Evolutionary conservation across 2,888 invertebrate genomes (phyloP).

Genomic region (Bimastos eiseni): DNA sequence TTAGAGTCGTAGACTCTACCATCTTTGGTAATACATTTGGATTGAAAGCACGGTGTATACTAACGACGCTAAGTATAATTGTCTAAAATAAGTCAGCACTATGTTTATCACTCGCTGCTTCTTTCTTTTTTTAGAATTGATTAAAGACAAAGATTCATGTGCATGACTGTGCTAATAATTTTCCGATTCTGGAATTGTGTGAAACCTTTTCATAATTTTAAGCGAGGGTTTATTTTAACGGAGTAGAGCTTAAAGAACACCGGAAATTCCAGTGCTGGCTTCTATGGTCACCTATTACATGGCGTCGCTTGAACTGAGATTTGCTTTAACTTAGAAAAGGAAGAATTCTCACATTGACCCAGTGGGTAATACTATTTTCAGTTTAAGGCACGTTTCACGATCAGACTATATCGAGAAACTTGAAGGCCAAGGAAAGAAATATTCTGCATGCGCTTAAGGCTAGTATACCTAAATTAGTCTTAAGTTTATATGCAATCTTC

Average conservation of each 20-base stretch:
- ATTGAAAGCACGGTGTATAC: no score
- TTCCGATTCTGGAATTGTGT: not conserved
- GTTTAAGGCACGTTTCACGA: not conserved
- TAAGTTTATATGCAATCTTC: not conserved
- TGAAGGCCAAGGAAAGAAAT: not conserved
- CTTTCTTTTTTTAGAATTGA: no score
- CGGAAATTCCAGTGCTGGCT: slow-evolving; percentile 1
- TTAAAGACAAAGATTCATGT: no score
- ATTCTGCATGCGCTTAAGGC: not conserved
- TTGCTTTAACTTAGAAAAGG: not conserved
- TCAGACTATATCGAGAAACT: not conserved
- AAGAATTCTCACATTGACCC: not conserved
- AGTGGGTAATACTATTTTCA: not conserved
- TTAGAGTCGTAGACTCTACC: no score
- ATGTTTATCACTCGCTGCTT: no score
- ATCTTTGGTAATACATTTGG: no score
- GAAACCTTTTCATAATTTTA: not conserved
- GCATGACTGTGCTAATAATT: no score
- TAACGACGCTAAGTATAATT: no score
- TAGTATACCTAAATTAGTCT: not conserved
- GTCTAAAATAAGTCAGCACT: no score
- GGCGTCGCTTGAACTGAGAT: not conserved
- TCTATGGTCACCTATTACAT: slow-evolving; percentile 24
- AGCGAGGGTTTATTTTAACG: not conserved
- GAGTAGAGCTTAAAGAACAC: not conserved